These are phyloP conservation scores for Mythimna vitellina DNA, from an alignment of 2,888 invertebrate genomes.

Conservation along the genomic window DNA sequence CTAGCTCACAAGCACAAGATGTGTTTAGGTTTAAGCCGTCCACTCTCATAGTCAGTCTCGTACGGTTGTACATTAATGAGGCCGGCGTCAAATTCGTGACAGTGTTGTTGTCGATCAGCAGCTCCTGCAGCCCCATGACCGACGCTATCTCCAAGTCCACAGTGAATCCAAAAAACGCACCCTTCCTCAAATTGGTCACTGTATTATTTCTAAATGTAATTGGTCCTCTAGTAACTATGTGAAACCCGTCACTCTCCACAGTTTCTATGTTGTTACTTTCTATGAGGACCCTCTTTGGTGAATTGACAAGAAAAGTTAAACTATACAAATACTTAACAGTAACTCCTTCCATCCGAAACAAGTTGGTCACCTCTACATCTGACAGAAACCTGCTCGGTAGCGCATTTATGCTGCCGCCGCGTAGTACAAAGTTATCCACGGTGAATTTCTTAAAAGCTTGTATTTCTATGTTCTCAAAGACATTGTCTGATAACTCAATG, in stretches of 20 bases:
- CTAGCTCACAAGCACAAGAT: slow-evolving; percentile 90
- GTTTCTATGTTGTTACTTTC: slow-evolving; percentile 90
- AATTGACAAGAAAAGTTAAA: slow-evolving; percentile 92
- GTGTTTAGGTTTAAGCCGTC: slow-evolving; percentile 91
- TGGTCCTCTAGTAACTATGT: slow-evolving; percentile 91
- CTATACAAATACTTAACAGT: slow-evolving; percentile 92
- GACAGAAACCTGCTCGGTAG: slow-evolving; percentile 94
- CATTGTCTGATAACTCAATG: slow-evolving; percentile 92
- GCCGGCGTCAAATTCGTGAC: slow-evolving; percentile 89
- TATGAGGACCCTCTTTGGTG: slow-evolving; percentile 91
- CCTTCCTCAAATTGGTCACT: slow-evolving; percentile 89
- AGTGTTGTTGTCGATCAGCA: slow-evolving; percentile 92
- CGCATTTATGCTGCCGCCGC: slow-evolving; percentile 90
- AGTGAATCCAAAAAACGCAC: slow-evolving; percentile 92
- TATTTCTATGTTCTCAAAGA: slow-evolving; percentile 91
- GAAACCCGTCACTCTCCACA: slow-evolving; percentile 92
- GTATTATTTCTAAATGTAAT: slow-evolving; percentile 93
- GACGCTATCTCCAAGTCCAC: slow-evolving; percentile 86
- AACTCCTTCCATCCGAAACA: slow-evolving; percentile 92
- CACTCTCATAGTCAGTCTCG: slow-evolving; percentile 89
- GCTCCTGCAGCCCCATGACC: slow-evolving; percentile 84
- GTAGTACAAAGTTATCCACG: slow-evolving; percentile 92
- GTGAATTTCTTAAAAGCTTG: slow-evolving; percentile 95
- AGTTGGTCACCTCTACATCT: slow-evolving; percentile 93
- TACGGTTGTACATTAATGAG: slow-evolving; percentile 90